These are phyloP conservation scores for Oasisia sp. DNA, from an alignment of 2,888 invertebrate species.

Conservation along the genomic window DNA sequence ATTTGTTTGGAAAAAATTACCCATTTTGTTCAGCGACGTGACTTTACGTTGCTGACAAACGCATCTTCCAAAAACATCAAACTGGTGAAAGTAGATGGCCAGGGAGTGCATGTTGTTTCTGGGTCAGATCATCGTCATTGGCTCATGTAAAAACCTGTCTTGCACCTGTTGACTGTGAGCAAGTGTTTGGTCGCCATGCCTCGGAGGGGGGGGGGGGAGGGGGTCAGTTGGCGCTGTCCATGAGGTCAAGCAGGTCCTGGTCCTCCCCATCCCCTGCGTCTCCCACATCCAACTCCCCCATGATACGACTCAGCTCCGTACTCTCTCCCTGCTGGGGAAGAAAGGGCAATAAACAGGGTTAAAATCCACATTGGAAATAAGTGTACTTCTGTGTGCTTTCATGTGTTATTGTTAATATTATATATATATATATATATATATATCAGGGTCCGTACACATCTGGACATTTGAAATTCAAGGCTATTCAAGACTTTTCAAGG, in stretches of 20 bases:
- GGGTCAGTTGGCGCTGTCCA: constrained; percentile 52
- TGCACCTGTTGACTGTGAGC: not conserved
- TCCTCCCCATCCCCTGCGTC: constrained; percentile 42
- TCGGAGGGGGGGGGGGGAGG: no score
- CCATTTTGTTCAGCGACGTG: not conserved
- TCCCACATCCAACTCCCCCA: constrained; percentile 58
- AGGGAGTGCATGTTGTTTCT: not conserved
- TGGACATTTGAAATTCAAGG: no score
- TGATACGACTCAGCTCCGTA: constrained; percentile 55
- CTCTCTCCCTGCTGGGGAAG: constrained; percentile 36
- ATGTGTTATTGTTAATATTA: no score
- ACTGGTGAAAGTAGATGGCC: not conserved
- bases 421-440: no score
- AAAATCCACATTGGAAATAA: not conserved
- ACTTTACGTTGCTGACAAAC: not conserved
- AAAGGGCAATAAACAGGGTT: not conserved
- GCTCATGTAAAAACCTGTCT: not conserved
- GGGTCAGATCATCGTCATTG: not conserved
- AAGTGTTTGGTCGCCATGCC: not conserved
- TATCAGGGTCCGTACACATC: no score
- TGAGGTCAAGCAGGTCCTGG: constrained; percentile 61
- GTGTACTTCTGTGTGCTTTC: not conserved
- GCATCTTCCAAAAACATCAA: not conserved
- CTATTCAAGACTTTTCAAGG: no score
- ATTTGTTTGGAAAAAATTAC: no score